A percentile compares a stretch with the other conserved stretches of the same genome.
These are phyloP conservation scores for Adrianichthys oophorus DNA, from an alignment of 2,797 vertebrate species.

Conservation along the genomic window DNA sequence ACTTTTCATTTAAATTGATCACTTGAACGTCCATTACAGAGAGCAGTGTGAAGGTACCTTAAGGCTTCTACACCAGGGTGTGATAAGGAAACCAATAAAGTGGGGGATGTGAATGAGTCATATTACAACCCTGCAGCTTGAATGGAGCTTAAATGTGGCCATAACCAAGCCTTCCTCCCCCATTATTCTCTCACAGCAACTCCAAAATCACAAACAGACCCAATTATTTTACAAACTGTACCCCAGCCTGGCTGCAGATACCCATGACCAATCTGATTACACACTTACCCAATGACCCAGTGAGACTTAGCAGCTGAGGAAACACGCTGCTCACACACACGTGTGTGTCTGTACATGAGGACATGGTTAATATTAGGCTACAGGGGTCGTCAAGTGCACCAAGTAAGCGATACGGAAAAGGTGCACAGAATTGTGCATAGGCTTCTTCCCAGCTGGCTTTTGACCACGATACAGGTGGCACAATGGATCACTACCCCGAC, in stretches of 20 bases:
- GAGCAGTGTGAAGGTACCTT: background rate
- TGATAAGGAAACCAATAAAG: conserved; percentile 48
- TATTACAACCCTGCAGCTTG: conserved; percentile 37
- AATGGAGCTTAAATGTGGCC: conserved; percentile 41
- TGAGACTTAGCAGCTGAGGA: conserved; percentile 36
- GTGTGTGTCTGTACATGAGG: conserved; percentile 8
- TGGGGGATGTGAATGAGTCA: conserved; percentile 46
- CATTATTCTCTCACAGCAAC: conserved; percentile 6
- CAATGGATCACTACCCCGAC: conserved; percentile 43
- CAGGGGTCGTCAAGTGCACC: conserved; percentile 53
- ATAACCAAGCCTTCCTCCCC: conserved; percentile 13
- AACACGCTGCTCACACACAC: conserved; percentile 12
- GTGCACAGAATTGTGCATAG: conserved; percentile 42
- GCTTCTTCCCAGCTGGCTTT: conserved; percentile 58
- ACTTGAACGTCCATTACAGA: no score
- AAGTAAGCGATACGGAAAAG: conserved; percentile 50
- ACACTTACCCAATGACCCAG: conserved; percentile 71
- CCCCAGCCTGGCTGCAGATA: conserved; percentile 55
- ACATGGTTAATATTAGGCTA: conserved; percentile 45
- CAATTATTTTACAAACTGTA: conserved; percentile 39
- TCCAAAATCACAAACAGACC: conserved; percentile 61
- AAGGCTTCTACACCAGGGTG: conserved; percentile 24
- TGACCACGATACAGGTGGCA: conserved; percentile 70
- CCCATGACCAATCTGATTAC: conserved; percentile 73
- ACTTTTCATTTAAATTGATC: no score